A percentile compares a stretch with the other conserved stretches of the same genome.
Conservation (phyloP, 2,888 invertebrate genomes). For the Drosophila histrio region DNA sequence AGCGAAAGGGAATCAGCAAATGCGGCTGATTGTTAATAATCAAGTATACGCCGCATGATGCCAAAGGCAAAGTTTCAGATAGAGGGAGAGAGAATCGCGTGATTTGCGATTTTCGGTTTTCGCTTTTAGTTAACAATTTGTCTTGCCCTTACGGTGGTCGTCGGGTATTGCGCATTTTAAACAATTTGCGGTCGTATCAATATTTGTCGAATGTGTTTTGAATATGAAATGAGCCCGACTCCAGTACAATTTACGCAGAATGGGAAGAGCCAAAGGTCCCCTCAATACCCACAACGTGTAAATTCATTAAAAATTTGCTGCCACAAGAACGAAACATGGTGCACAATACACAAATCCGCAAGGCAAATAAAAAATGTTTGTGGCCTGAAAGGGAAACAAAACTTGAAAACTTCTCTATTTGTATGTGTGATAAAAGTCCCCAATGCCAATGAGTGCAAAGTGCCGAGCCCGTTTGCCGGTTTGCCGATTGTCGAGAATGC, state of each 20-base stretch:
- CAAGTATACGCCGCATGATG: constrained; percentile 59
- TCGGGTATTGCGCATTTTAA: constrained; percentile 64
- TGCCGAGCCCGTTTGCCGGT: neutral
- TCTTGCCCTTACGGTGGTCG: constrained; percentile 53
- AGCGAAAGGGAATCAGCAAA: constrained; percentile 5
- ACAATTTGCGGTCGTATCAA: constrained; percentile 76
- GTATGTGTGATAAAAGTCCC: constrained; percentile 54
- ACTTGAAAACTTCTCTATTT: constrained; percentile 12
- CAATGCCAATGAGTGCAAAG: constrained; percentile 9
- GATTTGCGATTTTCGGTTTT: constrained; percentile 64
- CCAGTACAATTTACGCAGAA: neutral
- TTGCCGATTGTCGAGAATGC: constrained; percentile 26
- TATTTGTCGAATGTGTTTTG: constrained; percentile 78
- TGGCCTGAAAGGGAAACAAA: constrained; percentile 59
- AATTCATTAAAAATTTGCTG: constrained; percentile 78
- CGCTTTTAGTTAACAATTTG: constrained; percentile 68
- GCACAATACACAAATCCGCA: constrained; percentile 72
- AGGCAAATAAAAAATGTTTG: constrained; percentile 71
- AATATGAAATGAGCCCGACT: constrained; percentile 65
- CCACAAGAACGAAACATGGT: constrained; percentile 52
- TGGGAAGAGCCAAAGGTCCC: constrained; percentile 13
- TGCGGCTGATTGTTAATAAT: constrained; percentile 64
- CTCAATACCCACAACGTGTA: constrained; percentile 50
- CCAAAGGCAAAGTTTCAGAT: constrained; percentile 49
- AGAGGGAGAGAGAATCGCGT: constrained; percentile 25